phyloP scores from a whole-genome alignment of 2,888 invertebrate genomes.

The Andrena dorsata region DNA sequence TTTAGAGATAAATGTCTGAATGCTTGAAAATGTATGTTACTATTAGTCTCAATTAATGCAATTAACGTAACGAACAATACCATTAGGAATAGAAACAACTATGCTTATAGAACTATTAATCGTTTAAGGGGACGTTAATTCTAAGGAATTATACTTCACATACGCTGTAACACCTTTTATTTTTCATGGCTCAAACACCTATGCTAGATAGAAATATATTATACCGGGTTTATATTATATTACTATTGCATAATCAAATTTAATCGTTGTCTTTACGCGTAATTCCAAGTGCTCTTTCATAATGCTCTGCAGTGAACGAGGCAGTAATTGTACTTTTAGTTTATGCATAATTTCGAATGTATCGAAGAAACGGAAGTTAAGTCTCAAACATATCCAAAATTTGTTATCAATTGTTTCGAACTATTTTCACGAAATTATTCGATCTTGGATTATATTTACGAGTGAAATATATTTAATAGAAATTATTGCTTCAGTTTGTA shows the following conservation, averaged over 20 bases:
- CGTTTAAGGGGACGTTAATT: slow-evolving; percentile 26
- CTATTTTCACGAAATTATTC: not conserved
- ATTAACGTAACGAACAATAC: slow-evolving; percentile 26
- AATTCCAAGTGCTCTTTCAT: slow-evolving; percentile 14
- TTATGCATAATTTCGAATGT: slow-evolving; percentile 1
- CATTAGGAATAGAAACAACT: slow-evolving; percentile 27
- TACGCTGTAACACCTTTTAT: slow-evolving; percentile 1
- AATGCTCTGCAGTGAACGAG: slow-evolving; percentile 12
- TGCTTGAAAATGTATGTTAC: slow-evolving; percentile 42
- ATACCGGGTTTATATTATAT: not conserved
- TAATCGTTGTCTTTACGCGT: not conserved
- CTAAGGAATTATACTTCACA: slow-evolving; percentile 26
- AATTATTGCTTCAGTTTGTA: slow-evolving; percentile 1
- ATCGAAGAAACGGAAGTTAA: not conserved
- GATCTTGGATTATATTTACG: not conserved
- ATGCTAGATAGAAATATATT: slow-evolving; percentile 6
- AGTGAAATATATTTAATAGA: not conserved
- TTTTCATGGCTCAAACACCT: slow-evolving; percentile 1
- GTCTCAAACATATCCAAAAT: not conserved
- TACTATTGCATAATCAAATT: slow-evolving; percentile 7
- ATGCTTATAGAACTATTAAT: slow-evolving; percentile 26
- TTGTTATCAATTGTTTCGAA: not conserved
- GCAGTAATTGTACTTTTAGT: slow-evolving; percentile 15
- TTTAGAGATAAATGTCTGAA: slow-evolving; percentile 30
- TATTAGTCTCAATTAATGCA: slow-evolving; percentile 21